Base-by-base conservation (phyloP, 2,797 vertebrate genomes). In the Steatocranus sp. region DNA sequence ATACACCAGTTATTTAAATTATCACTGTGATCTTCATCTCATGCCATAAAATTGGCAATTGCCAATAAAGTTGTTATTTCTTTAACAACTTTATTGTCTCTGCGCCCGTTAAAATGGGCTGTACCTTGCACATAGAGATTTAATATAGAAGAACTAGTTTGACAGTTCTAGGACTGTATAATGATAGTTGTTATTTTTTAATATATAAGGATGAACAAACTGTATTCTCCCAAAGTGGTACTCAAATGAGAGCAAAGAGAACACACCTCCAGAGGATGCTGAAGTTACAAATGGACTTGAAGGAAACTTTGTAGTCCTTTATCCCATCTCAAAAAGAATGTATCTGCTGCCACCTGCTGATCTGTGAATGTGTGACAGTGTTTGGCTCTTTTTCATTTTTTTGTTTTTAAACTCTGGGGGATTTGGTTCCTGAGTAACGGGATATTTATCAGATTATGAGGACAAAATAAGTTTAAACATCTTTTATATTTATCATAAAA, bases 301-400 rank as follows among this genome's bases (percentile, higher is more conserved):
- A 77, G 34, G 25, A 11, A 77, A 79, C 15, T 6, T 41, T 43
- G 11, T 10, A 11, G 15, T 7, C 2, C 10, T 48, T 51, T 14
- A 27, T 70, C 11, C 27, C 14, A 12, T 46, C 8, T 53, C 53
- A 75, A 10, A 78, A 8, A 80, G 30, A 83, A 51, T 83, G 88
- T 73, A 87, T 91, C 27, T 93, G 82, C 91, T 93, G 87, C 93
- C 91, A 79, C 25, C 92, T 53, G 77, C 32, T 86, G 90, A 61
- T 41, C 46, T 83, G 12, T 54, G 27, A 32, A 51, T 80, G 11
- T 61, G 79, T 48, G 38, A 78, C 82, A 75, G 27, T 49, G 3
- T 58, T 20, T 50, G 11, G 6, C 5, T 8, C 15, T 46, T 18
- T 11, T 27, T 70, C 20, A 5, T 25, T 7, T 27, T 27, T 58